Base-by-base conservation (phyloP, 1,140 invertebrate genomes). In the Proctacanthus coquilletti region DNA sequence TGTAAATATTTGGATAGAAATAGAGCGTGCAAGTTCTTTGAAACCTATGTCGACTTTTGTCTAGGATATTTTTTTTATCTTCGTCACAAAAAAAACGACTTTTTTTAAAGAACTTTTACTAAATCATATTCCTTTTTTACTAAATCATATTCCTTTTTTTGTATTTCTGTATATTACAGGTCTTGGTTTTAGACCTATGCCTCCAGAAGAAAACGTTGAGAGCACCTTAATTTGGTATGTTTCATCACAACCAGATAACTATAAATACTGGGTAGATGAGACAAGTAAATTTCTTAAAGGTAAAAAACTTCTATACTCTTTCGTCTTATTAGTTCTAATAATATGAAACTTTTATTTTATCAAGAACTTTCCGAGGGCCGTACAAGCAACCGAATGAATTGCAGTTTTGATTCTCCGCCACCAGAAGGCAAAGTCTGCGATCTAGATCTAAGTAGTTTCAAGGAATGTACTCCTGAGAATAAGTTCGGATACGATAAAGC, bases 181-280 rank as follows among this genome's bases (percentile, higher is more conserved):
- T 56, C 70, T 95, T 51, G 89, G 89, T 45, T 96, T 94, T 68
- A 70, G 89, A 51, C 91, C 92, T 36, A 85, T 88, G 75, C 89
- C 91, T 23, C 77, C 81, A 45, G 70, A 75, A 40, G 75, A 75
- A 40, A 88, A 91, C 63, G 79, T 91, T 49, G 87, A 92, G 58
- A 91, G 85, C 56, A 93, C 91, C 33, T 71, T 96, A 38, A 87
- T 97, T 56, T 88, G 87, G 78, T 93, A 91, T 68, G 79, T 78
- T 60, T 74, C 77, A 44, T 76, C 73, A 42, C 77, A 84, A 45
- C 66, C 74, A 50, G 77, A 80, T 34, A 86, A 84, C 50, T 80
- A 75, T 53, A 68, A 77, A 44, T 72, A 79, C 45, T 92, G 86
- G 86, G 73, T 75, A 36, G 64, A 69, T 21, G 74, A 79, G 58